Base-by-base conservation (phyloP, 2,888 invertebrate genomes). In the Caradrina clavipalpis region DNA sequence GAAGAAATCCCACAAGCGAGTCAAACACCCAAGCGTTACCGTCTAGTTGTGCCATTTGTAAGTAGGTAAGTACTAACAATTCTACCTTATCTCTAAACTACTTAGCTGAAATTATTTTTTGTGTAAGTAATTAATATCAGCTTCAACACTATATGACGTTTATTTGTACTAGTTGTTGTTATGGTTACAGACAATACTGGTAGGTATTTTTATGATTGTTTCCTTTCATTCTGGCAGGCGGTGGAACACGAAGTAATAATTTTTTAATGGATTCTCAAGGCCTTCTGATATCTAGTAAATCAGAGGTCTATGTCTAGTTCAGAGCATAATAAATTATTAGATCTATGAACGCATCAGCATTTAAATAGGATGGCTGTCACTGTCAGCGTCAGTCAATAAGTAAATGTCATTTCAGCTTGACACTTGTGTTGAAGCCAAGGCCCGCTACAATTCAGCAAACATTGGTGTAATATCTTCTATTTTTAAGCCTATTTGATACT, bases 1-100 rank as follows among this genome's bases (percentile, higher is more conserved):
- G 98, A 62, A 99, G 95, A 91, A 99, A 99, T 73, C 98, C 98
- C 35, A 99, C 97, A 71, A 99, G 94, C 0, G 98, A 98, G 94
- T 99, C 99, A 87, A 99, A 98, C 17, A 99, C 98, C 98, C 98
- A 98, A 8, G 98, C 97, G 92, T 97, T 98, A 69, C 97, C 97
- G 75, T 97, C 97, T 10, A 94, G 78, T 61, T 86, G 86, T 49
- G 92, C 94, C 94, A 94, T 93, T 70, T 73, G 55, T 54, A 56
- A 56, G 21, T 21, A 55, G 31, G 45, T 21, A 55, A n/a, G 45
- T 22, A 68, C 42, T 47, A 26, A 61, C 50, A 55, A 66, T 11
- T 49, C 19, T 45, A 17, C 4, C 45, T 21, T 73, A 49, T 51
- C 53, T 57, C 10, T 50, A 21, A 42, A 66, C 53, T 69, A 66